phyloP scores from a whole-genome alignment of 2,888 invertebrate species.

The Eucera pruinosa region DNA sequence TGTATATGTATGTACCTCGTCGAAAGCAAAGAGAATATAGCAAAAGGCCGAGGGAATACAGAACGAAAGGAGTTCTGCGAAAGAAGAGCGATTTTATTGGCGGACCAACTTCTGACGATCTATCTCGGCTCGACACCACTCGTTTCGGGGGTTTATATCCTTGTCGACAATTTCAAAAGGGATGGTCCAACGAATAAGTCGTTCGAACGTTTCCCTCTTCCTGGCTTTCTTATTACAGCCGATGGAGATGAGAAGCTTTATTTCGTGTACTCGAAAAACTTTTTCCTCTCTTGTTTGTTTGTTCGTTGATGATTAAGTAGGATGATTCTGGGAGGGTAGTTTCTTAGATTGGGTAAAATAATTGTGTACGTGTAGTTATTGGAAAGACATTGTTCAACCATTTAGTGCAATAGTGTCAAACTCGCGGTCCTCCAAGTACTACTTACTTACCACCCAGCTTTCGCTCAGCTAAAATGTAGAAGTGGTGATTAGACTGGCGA shows the following conservation, averaged over 20 bases:
- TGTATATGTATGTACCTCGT: too few species aligned
- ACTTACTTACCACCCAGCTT: too few species aligned
- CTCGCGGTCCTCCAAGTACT: too few species aligned
- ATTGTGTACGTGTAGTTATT: too few species aligned
- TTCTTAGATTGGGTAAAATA: too few species aligned
- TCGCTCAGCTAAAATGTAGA: too few species aligned
- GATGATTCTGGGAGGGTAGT: too few species aligned
- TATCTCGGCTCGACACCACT: constrained; percentile 45
- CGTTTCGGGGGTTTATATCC: constrained; percentile 49
- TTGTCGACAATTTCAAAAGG: constrained; percentile 48
- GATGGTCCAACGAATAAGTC: background rate
- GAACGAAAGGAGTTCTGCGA: constrained; percentile 46
- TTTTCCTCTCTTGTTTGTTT: background rate
- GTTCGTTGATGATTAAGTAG: background rate
- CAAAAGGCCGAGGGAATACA: background rate
- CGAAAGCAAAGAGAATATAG: background rate
- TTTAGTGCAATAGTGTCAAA: too few species aligned
- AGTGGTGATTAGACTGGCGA: too few species aligned
- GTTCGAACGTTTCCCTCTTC: constrained; percentile 1
- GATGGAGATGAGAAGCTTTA: constrained; percentile 15
- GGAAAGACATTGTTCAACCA: too few species aligned
- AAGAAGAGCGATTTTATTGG: constrained; percentile 49
- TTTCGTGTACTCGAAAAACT: background rate
- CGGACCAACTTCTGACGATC: constrained; percentile 46
- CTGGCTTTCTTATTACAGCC: background rate